These are phyloP conservation scores for Cyclura pinguis DNA, from an alignment of 2,797 vertebrate genomes.

Conservation along the genomic window DNA sequence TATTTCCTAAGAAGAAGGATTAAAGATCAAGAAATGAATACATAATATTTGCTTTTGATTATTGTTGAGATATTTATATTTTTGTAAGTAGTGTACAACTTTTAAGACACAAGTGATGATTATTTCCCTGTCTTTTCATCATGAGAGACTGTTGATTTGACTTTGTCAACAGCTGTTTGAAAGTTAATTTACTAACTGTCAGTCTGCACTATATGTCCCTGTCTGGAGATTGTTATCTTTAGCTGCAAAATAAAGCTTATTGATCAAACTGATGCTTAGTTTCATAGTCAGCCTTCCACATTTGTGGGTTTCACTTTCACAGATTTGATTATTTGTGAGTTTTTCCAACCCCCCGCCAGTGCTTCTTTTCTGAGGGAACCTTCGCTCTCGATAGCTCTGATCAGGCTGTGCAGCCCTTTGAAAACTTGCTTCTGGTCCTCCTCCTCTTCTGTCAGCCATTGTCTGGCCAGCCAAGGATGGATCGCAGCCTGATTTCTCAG, in stretches of 20 bases:
- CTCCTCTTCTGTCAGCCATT: no score
- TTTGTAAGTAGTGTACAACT: neutral
- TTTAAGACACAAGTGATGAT: neutral
- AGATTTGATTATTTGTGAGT: no score
- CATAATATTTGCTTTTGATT: neutral
- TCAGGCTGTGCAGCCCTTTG: no score
- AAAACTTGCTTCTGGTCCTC: no score
- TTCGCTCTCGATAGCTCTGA: no score
- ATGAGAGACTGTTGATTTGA: neutral
- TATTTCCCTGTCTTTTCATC: neutral
- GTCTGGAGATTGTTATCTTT: neutral
- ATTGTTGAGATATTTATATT: neutral
- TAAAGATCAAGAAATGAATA: neutral
- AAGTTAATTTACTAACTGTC: conserved; percentile 1
- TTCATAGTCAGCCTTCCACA: neutral
- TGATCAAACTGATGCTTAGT: neutral
- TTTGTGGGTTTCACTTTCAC: no score
- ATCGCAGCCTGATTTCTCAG: no score
- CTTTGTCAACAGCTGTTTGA: neutral
- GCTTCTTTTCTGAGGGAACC: no score
- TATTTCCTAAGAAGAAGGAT: neutral
- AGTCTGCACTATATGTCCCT: neutral
- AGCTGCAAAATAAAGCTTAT: neutral
- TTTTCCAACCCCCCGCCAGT: no score
- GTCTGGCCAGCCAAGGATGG: no score